Evolutionary conservation across 1,140 invertebrate species (phyloP), one percentile per base, ranked within the genome.

Genomic region (Drosophila pallidifrons): DNA sequence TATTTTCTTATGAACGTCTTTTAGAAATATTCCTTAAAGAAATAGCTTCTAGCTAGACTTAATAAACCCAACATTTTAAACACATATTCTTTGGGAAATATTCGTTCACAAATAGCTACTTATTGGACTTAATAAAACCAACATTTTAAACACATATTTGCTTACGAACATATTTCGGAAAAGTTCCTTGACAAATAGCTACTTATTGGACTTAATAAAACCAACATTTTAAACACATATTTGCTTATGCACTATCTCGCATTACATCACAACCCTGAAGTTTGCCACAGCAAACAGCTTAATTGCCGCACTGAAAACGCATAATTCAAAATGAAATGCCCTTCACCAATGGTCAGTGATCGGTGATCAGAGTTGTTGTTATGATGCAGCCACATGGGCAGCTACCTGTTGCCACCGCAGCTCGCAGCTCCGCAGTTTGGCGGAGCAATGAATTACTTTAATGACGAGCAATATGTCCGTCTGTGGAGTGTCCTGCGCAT

Each of bases 401-500:
- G 82, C 83, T 88, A 89, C 83, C 83, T 88, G 85, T 88, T 87
- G 77, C 72, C 72, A 43, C 52, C 32, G 49, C 78, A 79, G 81
- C 80, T 70, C 79, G 7, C 38, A 41, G 38, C 3, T 52, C 28
- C 25, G 55, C 78, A 79, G 80, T 79, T 70, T 25, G 20, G 20
- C 20, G 76, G 7, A 45, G 83, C 85, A 88, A 88, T 89, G 83
- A 88, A 89, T 87, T 88, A 89, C 75, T 83, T 89, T 89, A 88
- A 88, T 88, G 83, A 89, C 74, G 77, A 88, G 83, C 78, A 59
- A 81, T 64, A 54, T 51, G 65, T 74, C 71, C 60, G 64, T 79
- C 41, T 61, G 54, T 35, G 13, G 61, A 38, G 20, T 45, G 75
- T 73, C 74, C 85, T 88, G 83, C 60, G 16, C 59, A 75, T 81